Percentiles rank a stretch among this genome's conserved stretches.
phyloP scores from a whole-genome alignment of 2,113 vertebrate genomes.

The Cairina moschata region DNA sequence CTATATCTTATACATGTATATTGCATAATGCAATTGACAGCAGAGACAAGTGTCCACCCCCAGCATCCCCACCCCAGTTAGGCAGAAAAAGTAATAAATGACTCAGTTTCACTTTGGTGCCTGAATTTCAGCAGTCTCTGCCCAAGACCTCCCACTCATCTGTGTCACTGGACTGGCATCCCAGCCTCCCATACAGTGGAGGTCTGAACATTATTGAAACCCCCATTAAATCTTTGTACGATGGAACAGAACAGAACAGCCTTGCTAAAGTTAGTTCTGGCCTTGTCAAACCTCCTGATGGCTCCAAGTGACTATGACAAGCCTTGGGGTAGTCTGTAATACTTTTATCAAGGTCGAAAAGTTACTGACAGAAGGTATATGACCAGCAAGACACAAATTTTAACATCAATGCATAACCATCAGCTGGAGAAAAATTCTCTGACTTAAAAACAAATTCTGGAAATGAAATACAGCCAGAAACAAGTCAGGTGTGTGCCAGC shows the following conservation, averaged over 20 bases:
- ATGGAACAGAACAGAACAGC: not conserved
- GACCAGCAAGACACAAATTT: not conserved
- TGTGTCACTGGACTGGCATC: not conserved
- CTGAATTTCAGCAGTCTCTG: not conserved
- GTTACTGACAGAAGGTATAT: not conserved
- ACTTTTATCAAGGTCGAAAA: not conserved
- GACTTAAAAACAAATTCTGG: not conserved
- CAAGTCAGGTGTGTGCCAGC: slow-evolving; percentile 7
- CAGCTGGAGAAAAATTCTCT: not conserved
- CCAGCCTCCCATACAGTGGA: not conserved
- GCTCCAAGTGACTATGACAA: not conserved
- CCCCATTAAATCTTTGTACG: not conserved
- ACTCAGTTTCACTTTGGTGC: not conserved
- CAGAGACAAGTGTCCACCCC: not conserved
- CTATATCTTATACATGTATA: too few species aligned
- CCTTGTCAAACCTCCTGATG: not conserved
- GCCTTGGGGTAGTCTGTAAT: not conserved
- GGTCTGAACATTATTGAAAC: not conserved
- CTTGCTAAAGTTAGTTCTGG: not conserved
- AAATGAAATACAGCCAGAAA: slow-evolving; percentile 14
- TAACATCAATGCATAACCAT: not conserved
- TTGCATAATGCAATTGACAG: not conserved
- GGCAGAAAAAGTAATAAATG: not conserved
- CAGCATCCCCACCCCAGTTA: accelerated
- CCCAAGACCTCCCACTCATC: not conserved